phyloP scores from a whole-genome alignment of 1,140 invertebrate species.

The Elysia chlorotica region DNA sequence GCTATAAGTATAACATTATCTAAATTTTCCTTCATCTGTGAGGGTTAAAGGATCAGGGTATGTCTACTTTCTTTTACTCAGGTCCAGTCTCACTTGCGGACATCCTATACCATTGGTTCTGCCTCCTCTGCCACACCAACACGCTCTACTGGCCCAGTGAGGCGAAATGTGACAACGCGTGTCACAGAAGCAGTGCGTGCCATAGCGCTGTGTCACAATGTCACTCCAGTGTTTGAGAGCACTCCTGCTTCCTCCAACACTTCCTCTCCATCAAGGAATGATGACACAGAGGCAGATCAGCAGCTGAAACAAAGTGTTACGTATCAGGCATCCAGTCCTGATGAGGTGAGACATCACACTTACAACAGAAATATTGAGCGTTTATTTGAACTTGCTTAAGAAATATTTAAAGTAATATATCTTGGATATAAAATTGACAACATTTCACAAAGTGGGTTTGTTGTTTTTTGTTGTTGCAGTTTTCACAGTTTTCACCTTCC shows the following conservation, averaged over 20 bases:
- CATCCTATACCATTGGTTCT: conserved; percentile 41
- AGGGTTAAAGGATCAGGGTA: too few species aligned
- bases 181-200: conserved; percentile 91
- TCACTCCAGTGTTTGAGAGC: conserved; percentile 92
- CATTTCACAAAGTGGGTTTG: too few species aligned
- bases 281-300: conserved; percentile 57
- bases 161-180: conserved; percentile 72
- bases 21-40: too few species aligned
- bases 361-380: too few species aligned
- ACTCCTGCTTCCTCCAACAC: conserved; percentile 29
- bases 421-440: too few species aligned
- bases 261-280: conserved; percentile 55
- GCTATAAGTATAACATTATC: too few species aligned
- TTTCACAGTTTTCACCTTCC: background rate
- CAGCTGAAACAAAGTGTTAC: conserved; percentile 58
- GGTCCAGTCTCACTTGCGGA: conserved; percentile 50
- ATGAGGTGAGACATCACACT: conserved; percentile 88
- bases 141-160: conserved; percentile 42
- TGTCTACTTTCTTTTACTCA: conserved; percentile 19
- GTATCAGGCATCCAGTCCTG: conserved; percentile 94
- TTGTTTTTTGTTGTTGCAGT: background rate
- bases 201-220: conserved; percentile 97
- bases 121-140: conserved; percentile 29
- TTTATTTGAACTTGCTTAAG: too few species aligned
- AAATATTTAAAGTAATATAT: too few species aligned